phyloP scores from a whole-genome alignment of 2,888 invertebrate genomes.

The Drosophila neonasuta region DNA sequence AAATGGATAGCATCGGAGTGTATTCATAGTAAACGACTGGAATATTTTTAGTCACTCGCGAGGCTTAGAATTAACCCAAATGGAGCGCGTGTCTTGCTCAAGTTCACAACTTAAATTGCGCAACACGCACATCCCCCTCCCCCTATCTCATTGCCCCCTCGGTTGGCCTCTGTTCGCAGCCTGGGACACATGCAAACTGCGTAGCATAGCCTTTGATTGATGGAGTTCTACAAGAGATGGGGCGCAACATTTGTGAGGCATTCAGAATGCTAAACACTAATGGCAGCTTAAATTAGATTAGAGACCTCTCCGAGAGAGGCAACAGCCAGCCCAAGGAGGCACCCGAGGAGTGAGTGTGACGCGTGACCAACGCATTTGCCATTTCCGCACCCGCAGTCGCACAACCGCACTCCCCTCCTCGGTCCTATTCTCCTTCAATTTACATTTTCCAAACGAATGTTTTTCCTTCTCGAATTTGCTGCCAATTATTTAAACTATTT shows the following conservation, averaged over 20 bases:
- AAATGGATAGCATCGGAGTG: slow-evolving; percentile 6
- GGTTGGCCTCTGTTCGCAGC: background rate
- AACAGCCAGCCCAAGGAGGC: too few relatives aligned
- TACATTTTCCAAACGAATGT: slow-evolving; percentile 62
- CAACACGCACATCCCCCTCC: slow-evolving; percentile 35
- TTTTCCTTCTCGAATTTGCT: slow-evolving; percentile 27
- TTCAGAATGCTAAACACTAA: slow-evolving; percentile 71
- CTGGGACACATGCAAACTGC: slow-evolving; percentile 9
- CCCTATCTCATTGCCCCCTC: background rate
- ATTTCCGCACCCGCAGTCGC: slow-evolving; percentile 33
- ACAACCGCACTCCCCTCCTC: background rate
- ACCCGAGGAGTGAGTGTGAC: slow-evolving; percentile 23
- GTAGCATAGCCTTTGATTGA: slow-evolving; percentile 66
- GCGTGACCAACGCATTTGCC: slow-evolving; percentile 72
- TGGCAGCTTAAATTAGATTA: slow-evolving; percentile 78
- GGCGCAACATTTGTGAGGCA: slow-evolving; percentile 19
- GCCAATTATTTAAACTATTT: slow-evolving; percentile 73
- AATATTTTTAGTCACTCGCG: slow-evolving; percentile 51
- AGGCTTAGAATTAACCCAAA: slow-evolving; percentile 30
- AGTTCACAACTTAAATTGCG: slow-evolving; percentile 70
- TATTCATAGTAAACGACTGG: slow-evolving; percentile 30
- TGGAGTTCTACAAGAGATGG: slow-evolving; percentile 50
- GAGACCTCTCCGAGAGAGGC: slow-evolving; percentile 15
- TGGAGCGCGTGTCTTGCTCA: slow-evolving; percentile 59
- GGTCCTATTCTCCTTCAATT: slow-evolving; percentile 51